phyloP scores from a whole-genome alignment of 2,113 vertebrate genomes.

The human region DNA sequence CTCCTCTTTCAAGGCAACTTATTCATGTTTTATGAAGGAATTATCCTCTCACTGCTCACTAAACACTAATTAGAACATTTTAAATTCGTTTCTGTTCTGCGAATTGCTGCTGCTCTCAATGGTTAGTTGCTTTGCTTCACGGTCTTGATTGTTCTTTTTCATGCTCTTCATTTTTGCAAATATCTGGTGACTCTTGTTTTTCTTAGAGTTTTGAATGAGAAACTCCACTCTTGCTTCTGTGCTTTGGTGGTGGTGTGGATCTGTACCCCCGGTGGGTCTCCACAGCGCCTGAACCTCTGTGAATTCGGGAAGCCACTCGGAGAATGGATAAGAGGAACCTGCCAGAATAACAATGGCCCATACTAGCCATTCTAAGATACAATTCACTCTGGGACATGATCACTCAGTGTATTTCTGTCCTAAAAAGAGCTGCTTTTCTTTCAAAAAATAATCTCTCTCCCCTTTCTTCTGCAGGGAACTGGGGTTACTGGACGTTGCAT shows the following conservation, averaged over 20 bases:
- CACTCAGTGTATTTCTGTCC: background rate
- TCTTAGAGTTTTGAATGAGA: background rate
- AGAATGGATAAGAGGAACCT: rapidly evolving
- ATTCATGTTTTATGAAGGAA: background rate
- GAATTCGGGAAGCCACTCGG: background rate
- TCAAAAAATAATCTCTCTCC: background rate
- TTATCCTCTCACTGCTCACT: background rate
- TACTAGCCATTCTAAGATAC: background rate
- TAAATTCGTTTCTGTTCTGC: background rate
- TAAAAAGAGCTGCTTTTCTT: background rate
- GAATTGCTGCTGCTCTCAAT: background rate
- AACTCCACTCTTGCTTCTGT: background rate
- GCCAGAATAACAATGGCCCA: background rate
- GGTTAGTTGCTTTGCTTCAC: no score
- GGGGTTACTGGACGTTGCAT: background rate
- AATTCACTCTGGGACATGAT: background rate
- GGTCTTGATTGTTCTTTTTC: background rate
- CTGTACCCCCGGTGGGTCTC: background rate
- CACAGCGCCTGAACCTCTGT: rapidly evolving
- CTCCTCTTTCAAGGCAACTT: background rate
- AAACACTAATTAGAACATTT: background rate
- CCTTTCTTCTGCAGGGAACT: background rate
- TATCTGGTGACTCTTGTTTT: background rate
- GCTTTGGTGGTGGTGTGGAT: rapidly evolving
- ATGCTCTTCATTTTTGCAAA: background rate